Base-by-base conservation (phyloP, 2,888 invertebrate genomes). In the Rhorus exstirpatorius region DNA sequence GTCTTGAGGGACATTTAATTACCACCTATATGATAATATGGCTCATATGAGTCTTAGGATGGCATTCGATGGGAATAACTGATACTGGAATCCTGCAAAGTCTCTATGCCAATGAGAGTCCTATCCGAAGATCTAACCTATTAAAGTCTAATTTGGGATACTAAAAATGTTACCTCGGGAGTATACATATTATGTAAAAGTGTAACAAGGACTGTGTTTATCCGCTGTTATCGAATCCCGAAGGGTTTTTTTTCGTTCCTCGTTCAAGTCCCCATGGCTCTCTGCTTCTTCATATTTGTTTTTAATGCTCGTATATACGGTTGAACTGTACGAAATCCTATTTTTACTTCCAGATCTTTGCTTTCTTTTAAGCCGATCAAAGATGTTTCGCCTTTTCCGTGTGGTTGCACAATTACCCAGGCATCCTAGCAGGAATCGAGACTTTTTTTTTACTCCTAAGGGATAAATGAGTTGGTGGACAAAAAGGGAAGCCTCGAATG, bases 351-450 rank as follows among this genome's bases (percentile, higher is more conserved):
- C 60, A 51, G 49, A 72, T 24, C 44, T 58, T 55, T 31, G 46
- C n/a, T 75, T 51, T 72, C 60, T 63, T 53, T 53, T 70, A 58
- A 65, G 75, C 70, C 70, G 38, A 61, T 76, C 58, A 76, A 71
- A 65, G 70, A 71, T 46, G 65, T 70, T 63, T 46, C 55, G 55
- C 63, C 14, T 71, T 58, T 65, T 71, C 17, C 71, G 58, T 51
- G 31, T 31, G 71, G 21, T 71, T 71, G 61, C 60, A 55, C 61
- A 24, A 70, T 21, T 21, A 38, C 35, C 35, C 46, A 55, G 60
- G 46, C 67, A 31, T 67, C 24, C 21, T 44, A 26, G 24, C 19
- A 3, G 49, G 8, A 46, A 49, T 41, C 17, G 31, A 68, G 74
- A 4, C 8, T 38, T 38, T 8, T 51, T 49, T 75, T 76, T 26